Conservation (phyloP, 2,113 vertebrate genomes). For the Cyphomyrus discorhynchus region DNA sequence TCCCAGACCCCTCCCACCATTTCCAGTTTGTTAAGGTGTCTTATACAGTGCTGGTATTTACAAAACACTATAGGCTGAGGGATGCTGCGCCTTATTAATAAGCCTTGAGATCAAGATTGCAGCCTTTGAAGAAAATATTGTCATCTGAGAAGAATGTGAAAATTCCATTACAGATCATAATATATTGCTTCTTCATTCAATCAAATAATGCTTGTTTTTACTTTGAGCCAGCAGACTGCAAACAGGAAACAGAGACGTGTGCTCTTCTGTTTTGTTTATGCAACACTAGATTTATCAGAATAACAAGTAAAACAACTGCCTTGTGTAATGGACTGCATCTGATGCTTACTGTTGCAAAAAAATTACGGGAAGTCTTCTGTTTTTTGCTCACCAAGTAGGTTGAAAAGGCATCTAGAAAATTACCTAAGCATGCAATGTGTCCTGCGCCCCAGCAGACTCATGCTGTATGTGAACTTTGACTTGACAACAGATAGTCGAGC, state of each 20-base stretch:
- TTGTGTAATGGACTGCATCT: neutral
- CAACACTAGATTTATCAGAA: neutral
- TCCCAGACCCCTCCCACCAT: neutral
- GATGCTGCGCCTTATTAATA: neutral
- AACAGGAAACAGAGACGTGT: neutral
- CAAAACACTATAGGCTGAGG: neutral
- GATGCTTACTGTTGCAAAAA: neutral
- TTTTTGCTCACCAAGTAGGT: neutral
- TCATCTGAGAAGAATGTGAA: neutral
- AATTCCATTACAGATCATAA: neutral
- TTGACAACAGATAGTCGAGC: neutral
- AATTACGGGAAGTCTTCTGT: neutral
- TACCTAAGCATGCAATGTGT: neutral
- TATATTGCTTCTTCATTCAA: neutral
- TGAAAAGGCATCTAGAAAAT: neutral
- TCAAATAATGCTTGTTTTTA: neutral
- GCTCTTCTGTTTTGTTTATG: neutral
- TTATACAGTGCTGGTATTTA: neutral
- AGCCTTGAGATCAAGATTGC: neutral
- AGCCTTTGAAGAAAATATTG: neutral
- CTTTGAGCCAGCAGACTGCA: neutral
- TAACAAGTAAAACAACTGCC: neutral
- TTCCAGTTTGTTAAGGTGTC: neutral
- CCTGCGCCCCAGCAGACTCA: neutral
- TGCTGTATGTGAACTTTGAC: neutral